Conservation (phyloP, 2,888 invertebrate species). For the Synanthedon myopaeformis region DNA sequence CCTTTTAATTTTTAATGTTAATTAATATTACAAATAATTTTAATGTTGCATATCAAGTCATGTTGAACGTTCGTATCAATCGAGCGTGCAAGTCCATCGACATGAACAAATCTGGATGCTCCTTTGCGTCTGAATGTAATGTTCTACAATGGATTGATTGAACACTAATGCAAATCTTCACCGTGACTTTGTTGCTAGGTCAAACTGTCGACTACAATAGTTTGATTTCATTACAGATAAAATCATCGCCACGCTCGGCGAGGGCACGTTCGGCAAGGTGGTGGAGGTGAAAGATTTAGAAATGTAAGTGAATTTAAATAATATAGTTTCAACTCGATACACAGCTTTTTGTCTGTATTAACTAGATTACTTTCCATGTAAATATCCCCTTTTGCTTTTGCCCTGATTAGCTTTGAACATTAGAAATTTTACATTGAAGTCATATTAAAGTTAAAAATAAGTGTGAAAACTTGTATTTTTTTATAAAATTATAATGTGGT, state of each 20-base stretch:
- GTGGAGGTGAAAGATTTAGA: conserved; percentile 97
- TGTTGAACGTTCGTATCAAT: neutral
- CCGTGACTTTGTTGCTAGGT: conserved; percentile 39
- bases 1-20: neutral
- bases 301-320: conserved; percentile 76
- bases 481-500: too few relatives aligned
- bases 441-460: too few relatives aligned
- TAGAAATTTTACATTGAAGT: too few relatives aligned
- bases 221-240: conserved; percentile 91
- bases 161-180: conserved; percentile 38
- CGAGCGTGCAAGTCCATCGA: neutral
- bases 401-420: too few relatives aligned
- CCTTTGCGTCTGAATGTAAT: too few relatives aligned
- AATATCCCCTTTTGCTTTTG: too few relatives aligned
- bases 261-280: conserved; percentile 99
- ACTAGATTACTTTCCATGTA: too few relatives aligned
- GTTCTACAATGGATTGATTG: conserved; percentile 1
- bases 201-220: conserved; percentile 37
- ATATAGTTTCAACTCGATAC: too few relatives aligned
- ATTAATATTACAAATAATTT: neutral
- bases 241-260: conserved; percentile 97
- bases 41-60: neutral
- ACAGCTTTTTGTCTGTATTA: too few relatives aligned
- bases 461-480: too few relatives aligned
- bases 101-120: too few relatives aligned